phyloP scores from a whole-genome alignment of 2,113 vertebrate genomes.

The Rattus rattus region DNA sequence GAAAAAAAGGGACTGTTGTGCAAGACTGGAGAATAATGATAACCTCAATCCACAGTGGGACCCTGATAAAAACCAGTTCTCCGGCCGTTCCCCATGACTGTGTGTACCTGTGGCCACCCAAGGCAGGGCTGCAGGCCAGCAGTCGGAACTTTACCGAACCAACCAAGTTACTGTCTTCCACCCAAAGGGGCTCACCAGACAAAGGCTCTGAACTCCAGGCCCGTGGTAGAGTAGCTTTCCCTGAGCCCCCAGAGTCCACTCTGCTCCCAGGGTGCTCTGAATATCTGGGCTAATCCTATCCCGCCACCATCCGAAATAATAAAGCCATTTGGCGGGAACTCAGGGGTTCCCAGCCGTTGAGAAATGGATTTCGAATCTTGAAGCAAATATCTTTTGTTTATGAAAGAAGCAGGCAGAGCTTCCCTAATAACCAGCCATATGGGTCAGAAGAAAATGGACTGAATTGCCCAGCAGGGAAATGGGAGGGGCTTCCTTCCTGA shows the following conservation, averaged over 20 bases:
- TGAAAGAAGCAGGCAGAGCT: constrained; percentile 78
- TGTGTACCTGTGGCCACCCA: neutral
- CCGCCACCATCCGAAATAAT: neutral
- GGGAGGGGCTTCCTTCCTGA: constrained; percentile 92
- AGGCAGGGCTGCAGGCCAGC: neutral
- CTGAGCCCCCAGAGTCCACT: neutral
- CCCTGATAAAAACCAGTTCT: neutral
- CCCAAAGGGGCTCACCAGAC: constrained; percentile 18
- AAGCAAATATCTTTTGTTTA: constrained; percentile 73
- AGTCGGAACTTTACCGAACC: neutral
- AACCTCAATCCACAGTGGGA: neutral
- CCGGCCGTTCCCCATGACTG: neutral
- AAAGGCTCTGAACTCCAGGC: neutral
- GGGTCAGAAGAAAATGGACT: constrained; percentile 78
- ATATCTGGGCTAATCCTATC: neutral
- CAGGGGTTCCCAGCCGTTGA: neutral
- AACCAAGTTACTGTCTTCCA: constrained; percentile 1
- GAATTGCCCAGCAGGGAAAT: constrained; percentile 88
- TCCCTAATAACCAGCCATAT: constrained; percentile 64
- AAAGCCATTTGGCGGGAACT: neutral
- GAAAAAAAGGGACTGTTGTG: neutral
- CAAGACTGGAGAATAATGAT: neutral
- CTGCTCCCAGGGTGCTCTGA: neutral
- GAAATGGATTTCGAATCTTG: constrained; percentile 55
- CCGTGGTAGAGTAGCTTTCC: constrained; percentile 18